Base-by-base conservation (phyloP, 2,888 invertebrate species). In the Alviniconcha strummeri region DNA sequence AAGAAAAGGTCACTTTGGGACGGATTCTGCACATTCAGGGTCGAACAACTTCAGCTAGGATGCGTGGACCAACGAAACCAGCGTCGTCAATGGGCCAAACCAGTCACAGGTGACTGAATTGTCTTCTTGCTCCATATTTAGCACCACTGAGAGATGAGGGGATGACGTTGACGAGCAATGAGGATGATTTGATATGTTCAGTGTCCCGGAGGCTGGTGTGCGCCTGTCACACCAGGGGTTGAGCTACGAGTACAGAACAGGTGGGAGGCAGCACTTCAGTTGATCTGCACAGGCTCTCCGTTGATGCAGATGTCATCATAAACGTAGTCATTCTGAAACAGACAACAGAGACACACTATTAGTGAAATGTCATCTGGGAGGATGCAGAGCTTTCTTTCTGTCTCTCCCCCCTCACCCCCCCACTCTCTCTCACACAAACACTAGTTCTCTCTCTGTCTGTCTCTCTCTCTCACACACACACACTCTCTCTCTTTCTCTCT, bases 231-330 rank as follows among this genome's bases (percentile, higher is more conserved):
- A 17, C 69, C 69, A 15, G 69, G 69, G 17, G 69, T 69, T 69
- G 69, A 69, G 60, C 69, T n/a, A 17, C 9, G 6, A 69, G n/a
- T 69, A 17, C n/a, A 13, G 69, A 7, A 15, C 17, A 6, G 13
- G 15, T 69, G 17, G 15, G 69, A 69, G 69, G 17, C 13, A 6
- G n/a, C 69, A 6, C 77, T 69, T 80, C 67, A 82, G 82, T 19
- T 77, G 57, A 82, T 11, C 13, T 19, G 69, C n/a, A 85, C 83
- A 71, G 83, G 83, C 55, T 85, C 69, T 7, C 85, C 85, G 15
- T 83, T 83, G 78, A 85, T 85, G 57, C 83, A 77, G 80, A 85
- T 80, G 74, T 85, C 85, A 81, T 85, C 85, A 76, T 83, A 83
- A 71, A 85, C 76, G 0, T 36, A 76, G 64, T 85, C 82, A 82